A percentile compares a stretch with the other conserved stretches of the same genome.
Conservation (phyloP, 2,888 invertebrate genomes). For the Diabrotica balteata region DNA sequence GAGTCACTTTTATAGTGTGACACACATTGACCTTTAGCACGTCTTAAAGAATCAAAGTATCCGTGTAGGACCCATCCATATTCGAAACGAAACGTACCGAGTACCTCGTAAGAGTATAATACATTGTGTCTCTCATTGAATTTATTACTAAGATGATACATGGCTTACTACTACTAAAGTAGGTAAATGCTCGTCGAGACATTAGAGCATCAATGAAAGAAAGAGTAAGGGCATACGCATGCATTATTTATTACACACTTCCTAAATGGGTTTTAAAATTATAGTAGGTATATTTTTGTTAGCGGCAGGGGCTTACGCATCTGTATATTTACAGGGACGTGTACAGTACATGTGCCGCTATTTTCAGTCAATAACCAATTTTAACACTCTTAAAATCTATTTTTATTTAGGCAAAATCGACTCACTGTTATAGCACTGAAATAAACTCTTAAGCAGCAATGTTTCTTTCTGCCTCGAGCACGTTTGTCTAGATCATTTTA, state of each 20-base stretch:
- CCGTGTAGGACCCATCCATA: neutral
- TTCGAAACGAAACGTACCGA: slow-evolving; percentile 2
- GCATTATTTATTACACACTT: slow-evolving; percentile 31
- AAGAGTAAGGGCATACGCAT: slow-evolving; percentile 22
- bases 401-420: too few relatives aligned
- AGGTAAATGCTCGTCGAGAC: slow-evolving; percentile 26
- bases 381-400: too few relatives aligned
- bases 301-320: slow-evolving; percentile 9
- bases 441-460: too few relatives aligned
- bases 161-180: slow-evolving; percentile 30
- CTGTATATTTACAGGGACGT: too few relatives aligned
- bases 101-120: slow-evolving; percentile 24
- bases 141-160: slow-evolving; percentile 32
- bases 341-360: too few relatives aligned
- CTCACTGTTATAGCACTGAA: too few relatives aligned
- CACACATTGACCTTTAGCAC: neutral
- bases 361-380: too few relatives aligned
- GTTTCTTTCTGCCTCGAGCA: too few relatives aligned
- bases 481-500: too few relatives aligned
- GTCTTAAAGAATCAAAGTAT: slow-evolving; percentile 2
- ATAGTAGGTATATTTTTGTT: slow-evolving; percentile 15
- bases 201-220: slow-evolving; percentile 31
- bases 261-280: slow-evolving; percentile 28
- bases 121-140: slow-evolving; percentile 21
- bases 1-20: neutral